Evolutionary conservation across 2,113 vertebrate species (phyloP).

Genomic region (Manacus vitellinus): DNA sequence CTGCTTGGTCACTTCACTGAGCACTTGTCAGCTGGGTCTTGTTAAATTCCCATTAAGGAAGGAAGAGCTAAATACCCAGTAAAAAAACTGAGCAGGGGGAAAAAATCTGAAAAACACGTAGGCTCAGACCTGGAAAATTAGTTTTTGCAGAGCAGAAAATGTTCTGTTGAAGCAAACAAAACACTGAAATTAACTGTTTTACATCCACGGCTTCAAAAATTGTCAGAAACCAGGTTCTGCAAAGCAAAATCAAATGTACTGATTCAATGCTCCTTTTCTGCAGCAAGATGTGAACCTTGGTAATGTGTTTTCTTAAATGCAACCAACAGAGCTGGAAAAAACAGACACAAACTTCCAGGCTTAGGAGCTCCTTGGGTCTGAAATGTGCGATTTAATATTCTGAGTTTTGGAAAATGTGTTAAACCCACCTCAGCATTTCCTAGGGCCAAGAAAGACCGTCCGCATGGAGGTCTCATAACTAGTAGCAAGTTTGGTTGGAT

Average conservation of each 20-base stretch:
- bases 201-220: neutral
- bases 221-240: neutral
- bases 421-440: neutral
- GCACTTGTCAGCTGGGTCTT: constrained; percentile 45
- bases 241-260: neutral
- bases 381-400: neutral
- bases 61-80: constrained; percentile 46
- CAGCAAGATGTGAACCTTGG: neutral
- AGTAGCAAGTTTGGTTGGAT: neutral
- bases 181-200: neutral
- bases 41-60: constrained; percentile 55
- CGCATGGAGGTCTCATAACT: neutral
- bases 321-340: neutral
- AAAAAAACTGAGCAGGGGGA: neutral
- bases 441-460: neutral
- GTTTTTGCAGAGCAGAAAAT: neutral
- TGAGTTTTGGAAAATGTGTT: neutral
- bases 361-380: neutral
- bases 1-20: constrained; percentile 37
- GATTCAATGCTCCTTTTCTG: accelerated
- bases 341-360: neutral
- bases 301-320: neutral
- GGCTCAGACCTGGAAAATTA: constrained; percentile 42
- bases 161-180: constrained; percentile 1
- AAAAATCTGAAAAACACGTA: neutral